Base-by-base conservation (phyloP, 2,888 invertebrate species). In the Melitaea athalia region DNA sequence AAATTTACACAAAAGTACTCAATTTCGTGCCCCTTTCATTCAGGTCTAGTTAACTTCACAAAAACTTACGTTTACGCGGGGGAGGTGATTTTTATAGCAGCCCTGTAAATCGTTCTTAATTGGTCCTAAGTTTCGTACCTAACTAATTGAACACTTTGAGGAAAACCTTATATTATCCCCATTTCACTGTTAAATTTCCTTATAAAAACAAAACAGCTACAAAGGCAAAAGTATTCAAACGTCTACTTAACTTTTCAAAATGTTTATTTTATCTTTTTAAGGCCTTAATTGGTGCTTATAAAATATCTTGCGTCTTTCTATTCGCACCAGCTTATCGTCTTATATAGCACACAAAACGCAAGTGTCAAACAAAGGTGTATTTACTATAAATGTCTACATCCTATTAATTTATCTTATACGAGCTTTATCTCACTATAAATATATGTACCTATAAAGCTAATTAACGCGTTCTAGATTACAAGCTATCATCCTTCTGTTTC, bases 41-140 rank as follows among this genome's bases (percentile, higher is more conserved):
- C 55, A 71, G 68, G 64, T 57, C 71, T 69, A 64, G 68, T 61
- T 69, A 66, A 64, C 61, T 72, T 68, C 59, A 70, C 67, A 64
- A 68, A 64, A 70, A 55, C 63, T 67, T 59, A 71, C 68, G 67
- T 71, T 67, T 67, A 66, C 50, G 66, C 64, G 67, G 65, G 69
- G 70, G 64, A 69, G 57, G 66, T 68, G 63, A 64, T 61, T 71
- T 72, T 71, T 67, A 67, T 71, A 71, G 65, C 57, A 59, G 64
- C 59, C 57, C 67, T 63, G 71, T 73, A 69, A 69, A 71, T 73
- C 68, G 49, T 63, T 38, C 63, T 63, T 69, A 73, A 69, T 71
- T 69, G 67, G 71, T 24, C 24, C 24, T 24, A 24, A 3, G 24
- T 24, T n/a, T 47, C 43, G 61, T 63, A 61, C 63, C 60, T 67